Evolutionary conservation across 92 coral and sea anemone genomes (phyloP).

Genomic region (Actinernus sp.): DNA sequence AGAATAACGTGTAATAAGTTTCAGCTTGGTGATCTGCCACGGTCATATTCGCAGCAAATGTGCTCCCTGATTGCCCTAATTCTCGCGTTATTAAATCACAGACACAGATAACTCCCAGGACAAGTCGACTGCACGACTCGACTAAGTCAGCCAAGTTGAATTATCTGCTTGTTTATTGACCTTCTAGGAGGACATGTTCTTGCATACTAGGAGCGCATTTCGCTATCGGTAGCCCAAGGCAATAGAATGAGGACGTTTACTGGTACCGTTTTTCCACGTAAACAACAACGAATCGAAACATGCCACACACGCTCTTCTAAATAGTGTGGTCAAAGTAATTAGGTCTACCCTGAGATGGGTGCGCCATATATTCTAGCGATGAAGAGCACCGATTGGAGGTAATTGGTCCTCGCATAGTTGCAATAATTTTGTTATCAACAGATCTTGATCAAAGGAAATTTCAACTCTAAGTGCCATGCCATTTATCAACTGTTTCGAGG

Average conservation of each 20-base stretch:
- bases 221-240: not conserved
- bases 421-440: constrained; percentile 28
- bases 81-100: constrained; percentile 33
- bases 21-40: no score
- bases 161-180: constrained; percentile 15
- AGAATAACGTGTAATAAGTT: no score
- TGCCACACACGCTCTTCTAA: constrained; percentile 26
- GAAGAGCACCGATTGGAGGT: constrained; percentile 11
- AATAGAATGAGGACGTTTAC: not conserved
- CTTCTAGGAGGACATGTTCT: not conserved
- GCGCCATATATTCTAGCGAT: constrained; percentile 19
- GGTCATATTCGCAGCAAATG: constrained; percentile 20
- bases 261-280: constrained; percentile 3
- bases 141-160: constrained; percentile 6
- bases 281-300: constrained; percentile 27
- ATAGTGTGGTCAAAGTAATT: constrained; percentile 15
- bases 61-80: constrained; percentile 17
- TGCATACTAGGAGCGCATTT: not conserved
- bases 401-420: constrained; percentile 32
- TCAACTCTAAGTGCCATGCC: constrained; percentile 31
- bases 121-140: no score
- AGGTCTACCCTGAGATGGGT: constrained; percentile 7
- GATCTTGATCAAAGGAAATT: constrained; percentile 45
- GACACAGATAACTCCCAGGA: constrained; percentile 28
- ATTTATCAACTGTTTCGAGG: constrained; percentile 22